Evolutionary conservation across 2,113 vertebrate species (phyloP).

Genomic region (Orycteropus afer): DNA sequence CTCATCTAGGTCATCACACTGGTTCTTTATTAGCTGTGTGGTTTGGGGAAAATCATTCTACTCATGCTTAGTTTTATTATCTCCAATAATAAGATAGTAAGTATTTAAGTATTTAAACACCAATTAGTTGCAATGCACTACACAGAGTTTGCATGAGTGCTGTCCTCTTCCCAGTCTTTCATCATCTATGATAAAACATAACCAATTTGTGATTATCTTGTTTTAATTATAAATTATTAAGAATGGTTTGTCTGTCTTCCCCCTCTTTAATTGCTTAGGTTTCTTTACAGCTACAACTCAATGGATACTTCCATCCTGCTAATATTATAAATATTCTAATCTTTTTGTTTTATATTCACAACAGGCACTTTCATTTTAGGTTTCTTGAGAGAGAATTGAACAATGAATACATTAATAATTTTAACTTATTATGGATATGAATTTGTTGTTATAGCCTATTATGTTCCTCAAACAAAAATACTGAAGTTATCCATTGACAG

Average conservation of each 20-base stretch:
- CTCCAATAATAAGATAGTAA: not conserved
- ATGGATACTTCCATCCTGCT: not conserved
- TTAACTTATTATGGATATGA: not conserved
- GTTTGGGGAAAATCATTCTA: not conserved
- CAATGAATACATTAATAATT: not conserved
- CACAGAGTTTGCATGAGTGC: rapidly evolving
- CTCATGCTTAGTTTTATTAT: no score
- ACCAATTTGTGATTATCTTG: not conserved
- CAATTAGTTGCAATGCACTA: no score
- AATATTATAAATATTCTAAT: not conserved
- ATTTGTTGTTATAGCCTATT: not conserved
- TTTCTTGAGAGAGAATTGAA: not conserved
- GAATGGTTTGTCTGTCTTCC: not conserved
- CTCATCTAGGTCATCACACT: no score
- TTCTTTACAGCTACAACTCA: not conserved
- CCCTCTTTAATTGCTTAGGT: not conserved
- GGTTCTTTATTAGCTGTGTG: not conserved
- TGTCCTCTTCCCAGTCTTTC: not conserved
- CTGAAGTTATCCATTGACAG: not conserved
- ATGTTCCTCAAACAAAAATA: not conserved
- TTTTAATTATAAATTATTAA: not conserved
- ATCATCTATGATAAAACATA: not conserved
- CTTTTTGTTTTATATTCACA: not conserved
- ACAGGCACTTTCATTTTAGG: not conserved
- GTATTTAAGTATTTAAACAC: rapidly evolving